phyloP scores from a whole-genome alignment of 2,113 vertebrate species.

The Vulpes lagopus region DNA sequence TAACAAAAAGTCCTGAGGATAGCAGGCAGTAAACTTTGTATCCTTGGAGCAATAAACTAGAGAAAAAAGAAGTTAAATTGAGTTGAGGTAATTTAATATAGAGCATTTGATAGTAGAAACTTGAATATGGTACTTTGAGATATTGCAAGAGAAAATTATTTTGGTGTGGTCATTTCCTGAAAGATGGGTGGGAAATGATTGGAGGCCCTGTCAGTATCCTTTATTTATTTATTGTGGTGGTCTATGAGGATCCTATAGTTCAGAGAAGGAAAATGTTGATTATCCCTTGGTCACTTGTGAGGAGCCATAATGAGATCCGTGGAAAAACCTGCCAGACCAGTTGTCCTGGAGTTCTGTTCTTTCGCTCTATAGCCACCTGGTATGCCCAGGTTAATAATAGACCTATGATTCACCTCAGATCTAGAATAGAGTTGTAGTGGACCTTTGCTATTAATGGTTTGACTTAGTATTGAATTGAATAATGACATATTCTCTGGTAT shows the following conservation, averaged over 20 bases:
- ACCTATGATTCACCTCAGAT: background rate
- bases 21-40: background rate
- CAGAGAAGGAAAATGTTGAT: background rate
- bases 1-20: background rate
- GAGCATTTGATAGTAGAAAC: background rate
- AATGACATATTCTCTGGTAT: background rate
- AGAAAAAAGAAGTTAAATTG: background rate
- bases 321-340: background rate
- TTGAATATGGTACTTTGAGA: background rate
- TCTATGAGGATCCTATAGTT: background rate
- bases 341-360: background rate
- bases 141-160: background rate
- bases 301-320: background rate
- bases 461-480: background rate
- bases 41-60: background rate
- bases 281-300: background rate
- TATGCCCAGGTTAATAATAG: background rate
- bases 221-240: background rate
- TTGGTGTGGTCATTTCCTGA: background rate
- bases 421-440: background rate
- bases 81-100: background rate
- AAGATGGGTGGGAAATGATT: background rate
- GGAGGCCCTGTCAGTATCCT: background rate
- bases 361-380: background rate
- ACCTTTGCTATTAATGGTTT: background rate